Evolutionary conservation across 2,113 vertebrate genomes (phyloP).

Genomic region (Ahaetulla prasina): DNA sequence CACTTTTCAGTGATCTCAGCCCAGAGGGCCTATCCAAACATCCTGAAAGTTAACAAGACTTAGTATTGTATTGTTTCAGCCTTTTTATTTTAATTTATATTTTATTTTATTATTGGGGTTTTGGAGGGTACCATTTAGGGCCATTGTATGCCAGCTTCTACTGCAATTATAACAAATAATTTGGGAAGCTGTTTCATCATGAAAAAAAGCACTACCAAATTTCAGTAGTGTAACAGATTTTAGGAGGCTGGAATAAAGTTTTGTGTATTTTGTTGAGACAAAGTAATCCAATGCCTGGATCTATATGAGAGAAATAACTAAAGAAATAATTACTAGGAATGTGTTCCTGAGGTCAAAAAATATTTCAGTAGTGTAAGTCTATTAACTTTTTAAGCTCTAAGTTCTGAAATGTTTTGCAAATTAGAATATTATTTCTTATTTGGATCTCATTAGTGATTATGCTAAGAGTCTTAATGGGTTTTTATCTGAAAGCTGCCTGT

Average conservation of each 20-base stretch:
- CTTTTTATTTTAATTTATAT: neutral
- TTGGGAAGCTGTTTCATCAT: neutral
- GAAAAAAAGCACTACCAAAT: neutral
- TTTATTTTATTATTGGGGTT: neutral
- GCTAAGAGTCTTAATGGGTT: neutral
- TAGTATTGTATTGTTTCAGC: neutral
- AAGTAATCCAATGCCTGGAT: neutral
- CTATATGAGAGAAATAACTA: neutral
- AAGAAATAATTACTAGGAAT: neutral
- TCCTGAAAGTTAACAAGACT: neutral
- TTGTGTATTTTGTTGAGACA: neutral
- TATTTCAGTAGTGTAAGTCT: neutral
- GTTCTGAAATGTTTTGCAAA: neutral
- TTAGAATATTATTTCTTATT: neutral
- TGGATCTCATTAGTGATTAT: neutral
- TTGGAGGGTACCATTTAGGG: neutral
- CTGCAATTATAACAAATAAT: neutral
- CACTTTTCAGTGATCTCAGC: neutral
- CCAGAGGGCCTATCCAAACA: neutral
- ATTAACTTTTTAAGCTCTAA: neutral
- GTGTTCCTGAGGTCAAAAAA: neutral
- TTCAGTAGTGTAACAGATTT: neutral
- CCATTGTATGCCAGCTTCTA: neutral
- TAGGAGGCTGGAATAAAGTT: neutral
- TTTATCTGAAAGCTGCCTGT: neutral